A percentile compares a stretch with the other conserved stretches of the same genome.
These are phyloP conservation scores for Glandiceps talaboti DNA, from an alignment of 53 echinoderm and acorn worm species.

Conservation along the genomic window DNA sequence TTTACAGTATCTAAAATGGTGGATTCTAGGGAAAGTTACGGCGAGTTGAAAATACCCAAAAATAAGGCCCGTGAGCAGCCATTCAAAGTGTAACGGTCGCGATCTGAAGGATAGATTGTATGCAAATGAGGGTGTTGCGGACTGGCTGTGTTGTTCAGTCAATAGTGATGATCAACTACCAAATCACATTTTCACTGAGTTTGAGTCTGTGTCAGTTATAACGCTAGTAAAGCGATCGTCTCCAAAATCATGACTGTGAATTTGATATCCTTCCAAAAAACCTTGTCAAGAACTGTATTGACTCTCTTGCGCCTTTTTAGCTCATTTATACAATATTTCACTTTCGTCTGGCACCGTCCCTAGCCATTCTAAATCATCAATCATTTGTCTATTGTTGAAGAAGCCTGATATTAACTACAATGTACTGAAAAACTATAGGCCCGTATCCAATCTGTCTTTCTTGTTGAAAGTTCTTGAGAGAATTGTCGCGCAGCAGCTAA, in stretches of 20 bases:
- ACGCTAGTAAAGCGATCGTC: neutral
- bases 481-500: neutral
- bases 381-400: constrained; percentile 14
- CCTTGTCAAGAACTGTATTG: neutral
- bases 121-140: too few relatives aligned
- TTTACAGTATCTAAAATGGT: too few relatives aligned
- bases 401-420: constrained; percentile 4
- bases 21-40: too few relatives aligned
- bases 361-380: constrained; percentile 8
- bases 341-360: constrained; percentile 22
- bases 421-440: constrained; percentile 25
- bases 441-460: constrained; percentile 30
- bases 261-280: neutral
- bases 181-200: neutral
- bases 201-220: neutral
- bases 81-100: too few relatives aligned
- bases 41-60: too few relatives aligned
- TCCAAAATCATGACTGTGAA: neutral
- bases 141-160: neutral
- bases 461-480: constrained; percentile 11
- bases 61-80: too few relatives aligned
- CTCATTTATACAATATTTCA: constrained; percentile 21
- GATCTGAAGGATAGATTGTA: too few relatives aligned
- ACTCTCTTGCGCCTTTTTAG: too few relatives aligned
- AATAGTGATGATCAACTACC: neutral